Evolutionary conservation across 1,140 invertebrate species (phyloP).

Genomic region (Eufriesea mexicana): DNA sequence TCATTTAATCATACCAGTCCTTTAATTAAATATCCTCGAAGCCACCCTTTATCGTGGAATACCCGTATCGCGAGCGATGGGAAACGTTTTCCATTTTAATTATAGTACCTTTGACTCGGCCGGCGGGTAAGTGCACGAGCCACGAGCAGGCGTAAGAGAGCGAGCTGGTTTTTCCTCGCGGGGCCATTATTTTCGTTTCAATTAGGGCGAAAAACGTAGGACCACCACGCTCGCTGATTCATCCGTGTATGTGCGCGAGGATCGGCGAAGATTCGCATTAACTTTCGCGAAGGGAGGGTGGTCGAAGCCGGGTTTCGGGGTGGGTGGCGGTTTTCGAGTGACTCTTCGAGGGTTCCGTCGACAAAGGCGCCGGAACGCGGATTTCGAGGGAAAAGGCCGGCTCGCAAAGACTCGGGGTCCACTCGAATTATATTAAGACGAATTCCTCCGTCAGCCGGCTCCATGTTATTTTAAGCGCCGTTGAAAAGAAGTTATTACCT

Average conservation of each 20-base stretch:
- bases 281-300: constrained; percentile 1
- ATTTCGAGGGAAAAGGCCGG: neutral
- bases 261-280: constrained; percentile 13
- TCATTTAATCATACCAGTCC: neutral
- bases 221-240: too few species aligned
- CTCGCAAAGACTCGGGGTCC: neutral
- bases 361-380: neutral
- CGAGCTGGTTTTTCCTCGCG: neutral
- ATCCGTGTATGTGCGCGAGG: neutral
- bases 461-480: constrained; percentile 42
- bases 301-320: neutral
- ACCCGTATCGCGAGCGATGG: neutral
- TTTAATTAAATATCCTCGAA: constrained; percentile 35
- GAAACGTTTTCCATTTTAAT: constrained; percentile 34
- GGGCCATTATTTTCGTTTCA: constrained; percentile 27
- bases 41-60: neutral
- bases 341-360: neutral
- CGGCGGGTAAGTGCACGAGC: neutral
- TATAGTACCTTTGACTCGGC: constrained; percentile 3
- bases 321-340: constrained; percentile 14
- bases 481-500: constrained; percentile 55
- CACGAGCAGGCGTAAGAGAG: neutral
- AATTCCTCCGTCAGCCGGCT: constrained; percentile 1
- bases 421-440: constrained; percentile 58
- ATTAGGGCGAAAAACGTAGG: constrained; percentile 19